Evolutionary conservation across 2,888 invertebrate species (phyloP).

Genomic region (Thalpophila matura): DNA sequence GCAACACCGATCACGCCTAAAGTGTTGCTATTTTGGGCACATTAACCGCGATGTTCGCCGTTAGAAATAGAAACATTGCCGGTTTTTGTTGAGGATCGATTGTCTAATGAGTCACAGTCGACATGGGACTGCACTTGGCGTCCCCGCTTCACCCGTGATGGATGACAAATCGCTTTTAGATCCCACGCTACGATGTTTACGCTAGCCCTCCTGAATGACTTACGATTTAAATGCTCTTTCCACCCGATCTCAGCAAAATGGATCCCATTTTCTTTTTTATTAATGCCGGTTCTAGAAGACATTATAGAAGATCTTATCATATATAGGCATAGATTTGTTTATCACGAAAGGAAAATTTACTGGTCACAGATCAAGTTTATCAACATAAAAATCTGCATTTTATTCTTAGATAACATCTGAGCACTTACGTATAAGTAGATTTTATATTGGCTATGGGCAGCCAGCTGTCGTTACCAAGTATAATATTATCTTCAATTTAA

Average conservation of each 20-base stretch:
- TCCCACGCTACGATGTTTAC: constrained; percentile 76
- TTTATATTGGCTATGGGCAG: constrained; percentile 46
- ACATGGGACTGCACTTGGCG: constrained; percentile 88
- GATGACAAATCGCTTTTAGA: constrained; percentile 87
- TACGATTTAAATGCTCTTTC: constrained; percentile 73
- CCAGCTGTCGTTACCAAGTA: constrained; percentile 42
- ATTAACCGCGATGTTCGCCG: constrained; percentile 49
- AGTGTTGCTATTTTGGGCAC: constrained; percentile 56
- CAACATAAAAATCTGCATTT: constrained; percentile 48
- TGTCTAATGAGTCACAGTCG: constrained; percentile 87
- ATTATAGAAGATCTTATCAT: constrained; percentile 43
- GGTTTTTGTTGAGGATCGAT: constrained; percentile 79
- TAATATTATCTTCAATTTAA: constrained; percentile 59
- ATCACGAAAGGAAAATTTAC: constrained; percentile 30
- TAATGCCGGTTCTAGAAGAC: constrained; percentile 41
- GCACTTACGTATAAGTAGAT: constrained; percentile 47
- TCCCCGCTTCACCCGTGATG: constrained; percentile 79
- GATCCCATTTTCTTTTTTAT: constrained; percentile 60
- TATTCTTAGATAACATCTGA: constrained; percentile 54
- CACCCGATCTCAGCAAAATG: constrained; percentile 59
- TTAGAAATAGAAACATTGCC: constrained; percentile 66
- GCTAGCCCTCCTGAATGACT: constrained; percentile 73
- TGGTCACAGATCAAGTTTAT: constrained; percentile 40
- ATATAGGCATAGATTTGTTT: constrained; percentile 28
- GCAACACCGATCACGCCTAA: constrained; percentile 36